These are phyloP conservation scores for Myotis davidii DNA, from an alignment of 2,113 vertebrate species.

Conservation along the genomic window DNA sequence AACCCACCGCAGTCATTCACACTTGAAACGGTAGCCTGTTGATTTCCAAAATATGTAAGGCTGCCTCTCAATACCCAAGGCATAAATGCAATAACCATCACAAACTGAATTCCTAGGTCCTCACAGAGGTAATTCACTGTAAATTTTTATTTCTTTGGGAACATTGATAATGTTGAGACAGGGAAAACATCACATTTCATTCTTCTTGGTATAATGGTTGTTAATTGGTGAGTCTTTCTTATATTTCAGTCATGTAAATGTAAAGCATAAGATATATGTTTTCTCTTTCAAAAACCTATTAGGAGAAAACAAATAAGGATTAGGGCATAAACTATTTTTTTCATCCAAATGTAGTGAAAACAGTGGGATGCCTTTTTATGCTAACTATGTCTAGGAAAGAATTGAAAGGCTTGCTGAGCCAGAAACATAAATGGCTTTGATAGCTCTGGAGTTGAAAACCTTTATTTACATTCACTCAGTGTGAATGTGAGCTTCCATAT, in stretches of 20 bases:
- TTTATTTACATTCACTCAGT: conserved; percentile 84
- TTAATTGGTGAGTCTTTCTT: conserved; percentile 35
- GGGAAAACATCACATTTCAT: background rate
- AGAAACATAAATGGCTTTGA: conserved; percentile 82
- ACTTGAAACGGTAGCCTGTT: background rate
- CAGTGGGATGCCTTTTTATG: conserved; percentile 83
- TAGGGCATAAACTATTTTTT: background rate
- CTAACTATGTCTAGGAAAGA: conserved; percentile 82
- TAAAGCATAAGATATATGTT: background rate
- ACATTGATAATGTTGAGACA: background rate
- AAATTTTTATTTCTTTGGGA: background rate
- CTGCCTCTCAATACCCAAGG: conserved; percentile 10
- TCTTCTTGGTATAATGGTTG: background rate
- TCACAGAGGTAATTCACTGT: background rate
- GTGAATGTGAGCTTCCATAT: conserved; percentile 80
- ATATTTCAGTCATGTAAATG: background rate
- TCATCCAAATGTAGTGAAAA: conserved; percentile 68
- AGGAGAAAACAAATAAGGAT: conserved; percentile 68
- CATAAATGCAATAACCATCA: background rate
- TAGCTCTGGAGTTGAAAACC: conserved; percentile 77
- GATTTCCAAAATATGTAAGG: conserved; percentile 50
- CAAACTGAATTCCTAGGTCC: background rate
- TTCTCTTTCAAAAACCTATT: conserved; percentile 48
- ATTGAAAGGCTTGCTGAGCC: conserved; percentile 83
- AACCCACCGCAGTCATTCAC: background rate